Percentiles rank a stretch among this genome's conserved stretches.
phyloP scores from a whole-genome alignment of 2,888 invertebrate genomes.

The Drosophila ezoana region DNA sequence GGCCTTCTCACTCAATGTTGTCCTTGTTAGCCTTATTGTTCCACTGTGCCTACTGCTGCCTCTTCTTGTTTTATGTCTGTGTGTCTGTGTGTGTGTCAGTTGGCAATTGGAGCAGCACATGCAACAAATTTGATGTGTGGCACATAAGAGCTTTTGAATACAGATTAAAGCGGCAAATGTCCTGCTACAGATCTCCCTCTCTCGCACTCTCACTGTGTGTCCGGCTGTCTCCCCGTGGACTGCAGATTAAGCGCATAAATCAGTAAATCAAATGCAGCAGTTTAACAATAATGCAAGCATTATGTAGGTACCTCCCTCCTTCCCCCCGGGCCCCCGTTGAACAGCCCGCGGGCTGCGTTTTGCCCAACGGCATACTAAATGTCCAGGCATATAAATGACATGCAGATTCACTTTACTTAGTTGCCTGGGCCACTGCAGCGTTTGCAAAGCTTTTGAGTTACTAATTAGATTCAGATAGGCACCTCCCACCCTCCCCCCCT shows the following conservation, averaged over 20 bases:
- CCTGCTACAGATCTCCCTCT: conserved; percentile 4
- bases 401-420: conserved; percentile 70
- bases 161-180: conserved; percentile 25
- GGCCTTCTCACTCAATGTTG: conserved; percentile 22
- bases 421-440: conserved; percentile 33
- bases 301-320: conserved; percentile 10
- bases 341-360: neutral
- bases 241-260: conserved; percentile 54
- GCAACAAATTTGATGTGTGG: conserved; percentile 51
- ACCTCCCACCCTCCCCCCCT: neutral
- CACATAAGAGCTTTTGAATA: conserved; percentile 39
- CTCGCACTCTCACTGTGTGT: neutral
- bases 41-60: neutral
- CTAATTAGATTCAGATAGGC: conserved; percentile 69
- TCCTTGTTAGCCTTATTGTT: conserved; percentile 16
- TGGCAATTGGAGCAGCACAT: conserved; percentile 44
- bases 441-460: conserved; percentile 67
- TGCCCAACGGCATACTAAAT: conserved; percentile 45
- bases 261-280: conserved; percentile 54
- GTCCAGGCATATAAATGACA: conserved; percentile 72
- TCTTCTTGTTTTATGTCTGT: conserved; percentile 8
- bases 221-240: neutral
- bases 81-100: conserved; percentile 1
- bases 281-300: conserved; percentile 51
- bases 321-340: too few species aligned